These are phyloP conservation scores for Polyodon spathula DNA, from an alignment of 2,113 vertebrate species.

Conservation along the genomic window DNA sequence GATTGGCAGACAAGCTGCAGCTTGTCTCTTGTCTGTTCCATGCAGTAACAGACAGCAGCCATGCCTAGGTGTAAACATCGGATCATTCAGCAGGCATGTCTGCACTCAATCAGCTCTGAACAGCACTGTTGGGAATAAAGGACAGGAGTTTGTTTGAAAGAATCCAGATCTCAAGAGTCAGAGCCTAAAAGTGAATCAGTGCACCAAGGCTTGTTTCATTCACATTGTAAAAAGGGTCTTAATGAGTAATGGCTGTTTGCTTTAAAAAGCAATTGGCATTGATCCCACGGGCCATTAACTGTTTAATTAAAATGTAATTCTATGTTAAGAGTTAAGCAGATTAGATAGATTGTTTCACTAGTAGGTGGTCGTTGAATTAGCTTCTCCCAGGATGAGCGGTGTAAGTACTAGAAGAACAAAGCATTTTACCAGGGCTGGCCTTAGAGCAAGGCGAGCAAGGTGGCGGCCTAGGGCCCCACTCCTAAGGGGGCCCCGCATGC, in stretches of 20 bases:
- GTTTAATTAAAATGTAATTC: conserved; percentile 75
- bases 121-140: conserved; percentile 14
- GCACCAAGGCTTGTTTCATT: conserved; percentile 41
- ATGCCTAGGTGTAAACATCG: conserved; percentile 20
- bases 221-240: conserved; percentile 51
- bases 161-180: background rate
- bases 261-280: conserved; percentile 75
- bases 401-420: too few relatives aligned
- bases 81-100: conserved; percentile 18
- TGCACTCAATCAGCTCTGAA: conserved; percentile 16
- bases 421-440: too few relatives aligned
- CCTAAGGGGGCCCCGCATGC: too few relatives aligned
- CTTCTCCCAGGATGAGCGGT: conserved; percentile 48
- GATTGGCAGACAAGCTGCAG: conserved; percentile 12
- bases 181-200: background rate
- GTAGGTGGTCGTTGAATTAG: conserved; percentile 52
- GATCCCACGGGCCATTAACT: conserved; percentile 74
- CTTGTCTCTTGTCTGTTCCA: conserved; percentile 10
- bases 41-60: conserved; percentile 9
- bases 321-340: conserved; percentile 60
- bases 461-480: too few relatives aligned
- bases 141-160: background rate
- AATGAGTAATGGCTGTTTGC: conserved; percentile 74
- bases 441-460: too few relatives aligned
- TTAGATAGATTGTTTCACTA: conserved; percentile 57